Percentiles rank a stretch among this genome's conserved stretches.
phyloP scores from a whole-genome alignment of 2,113 vertebrate species.

The Oxyura jamaicensis region DNA sequence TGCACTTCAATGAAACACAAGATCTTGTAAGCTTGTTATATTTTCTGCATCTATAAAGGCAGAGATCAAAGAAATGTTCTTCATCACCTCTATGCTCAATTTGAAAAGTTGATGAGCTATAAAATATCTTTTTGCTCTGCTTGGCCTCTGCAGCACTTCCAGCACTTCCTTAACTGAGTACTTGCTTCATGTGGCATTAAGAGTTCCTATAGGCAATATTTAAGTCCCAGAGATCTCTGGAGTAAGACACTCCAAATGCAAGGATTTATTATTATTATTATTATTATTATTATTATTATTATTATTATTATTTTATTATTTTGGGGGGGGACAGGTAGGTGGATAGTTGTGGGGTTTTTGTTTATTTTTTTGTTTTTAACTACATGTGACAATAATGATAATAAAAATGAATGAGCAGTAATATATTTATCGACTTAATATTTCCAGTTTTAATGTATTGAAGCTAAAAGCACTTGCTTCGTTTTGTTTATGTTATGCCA shows the following conservation, averaged over 20 bases:
- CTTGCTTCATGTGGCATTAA: neutral
- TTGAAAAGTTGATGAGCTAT: slow-evolving; percentile 51
- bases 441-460: neutral
- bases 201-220: slow-evolving; percentile 12
- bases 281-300: neutral
- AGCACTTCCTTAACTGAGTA: neutral
- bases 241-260: neutral
- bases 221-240: neutral
- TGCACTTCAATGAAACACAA: slow-evolving; percentile 2
- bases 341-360: neutral
- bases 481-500: neutral
- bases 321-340: no score
- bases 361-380: neutral
- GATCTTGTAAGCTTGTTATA: neutral
- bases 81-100: slow-evolving; percentile 5
- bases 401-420: neutral
- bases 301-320: neutral
- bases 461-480: slow-evolving; percentile 24
- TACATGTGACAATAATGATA: neutral
- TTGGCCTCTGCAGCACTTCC: neutral
- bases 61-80: slow-evolving; percentile 15
- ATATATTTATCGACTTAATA: slow-evolving; percentile 2
- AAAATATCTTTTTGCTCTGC: slow-evolving; percentile 20
- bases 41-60: slow-evolving; percentile 32
- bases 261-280: neutral